Base-by-base conservation (phyloP, 2,113 vertebrate species). In the Daphoenositta chrysoptera region DNA sequence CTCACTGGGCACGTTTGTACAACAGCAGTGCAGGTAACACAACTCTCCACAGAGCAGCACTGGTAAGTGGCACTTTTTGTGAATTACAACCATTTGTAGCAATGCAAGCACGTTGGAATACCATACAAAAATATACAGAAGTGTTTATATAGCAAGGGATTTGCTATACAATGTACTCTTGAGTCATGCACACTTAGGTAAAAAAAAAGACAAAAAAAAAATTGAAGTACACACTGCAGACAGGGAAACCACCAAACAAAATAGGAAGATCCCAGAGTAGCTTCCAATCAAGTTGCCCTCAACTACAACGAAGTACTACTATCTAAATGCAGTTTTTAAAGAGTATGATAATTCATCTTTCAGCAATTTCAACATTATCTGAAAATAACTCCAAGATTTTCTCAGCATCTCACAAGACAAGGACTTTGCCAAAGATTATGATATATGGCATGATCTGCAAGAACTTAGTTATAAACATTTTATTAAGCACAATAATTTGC, bases 31-130 rank as follows among this genome's bases (percentile, higher is more conserved):
- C 80, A 89, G 37, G 48, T 58, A 78, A 94, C 84, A 94, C 70
- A 89, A 91, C 66, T 75, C 84, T 65, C 40, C n/a, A 91, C 51
- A 69, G 30, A 89, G 39, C 65, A 94, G 65, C 76, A 64, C 63
- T 71, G 82, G 12, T 44, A 93, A 94, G 82, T 81, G 92, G 92
- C 96, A 98, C 94, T 96, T 97, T 50, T 70, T 92, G 94, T 90
- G 86, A 96, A 87, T 96, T 86, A 97, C 93, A 96, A 53, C 60
- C 47, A 53, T 80, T 88, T 80, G 58, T 61, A 91, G 54, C 82
- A 89, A 94, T 53, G 51, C 92, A 94, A 93, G 81, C 82, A 54
- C 12, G 31, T 81, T 64, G 96, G 71, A 80, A 91, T 58, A 89
- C 26, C 48, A 72, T 51, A 97, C 37, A 83, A 87, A 97, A 96